phyloP scores from a whole-genome alignment of 2,797 vertebrate species.

The Atherinosoma microstoma region DNA sequence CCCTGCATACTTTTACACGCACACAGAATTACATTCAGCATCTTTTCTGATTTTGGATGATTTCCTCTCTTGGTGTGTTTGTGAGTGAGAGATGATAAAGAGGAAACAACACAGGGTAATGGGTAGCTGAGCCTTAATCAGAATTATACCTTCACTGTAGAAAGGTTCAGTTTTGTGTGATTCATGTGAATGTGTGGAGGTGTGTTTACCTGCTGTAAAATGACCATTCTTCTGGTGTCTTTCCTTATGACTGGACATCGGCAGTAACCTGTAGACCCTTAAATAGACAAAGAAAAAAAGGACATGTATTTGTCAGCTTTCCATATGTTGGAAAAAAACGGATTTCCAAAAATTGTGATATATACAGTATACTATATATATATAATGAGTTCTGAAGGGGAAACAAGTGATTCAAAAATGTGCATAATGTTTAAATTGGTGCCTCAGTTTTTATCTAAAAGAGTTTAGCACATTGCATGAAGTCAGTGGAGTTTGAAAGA shows the following conservation, averaged over 20 bases:
- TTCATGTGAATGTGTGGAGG: conserved; percentile 23
- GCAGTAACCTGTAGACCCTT: conserved; percentile 51
- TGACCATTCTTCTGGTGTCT: conserved; percentile 75
- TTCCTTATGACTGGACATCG: conserved; percentile 63
- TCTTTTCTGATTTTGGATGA: not conserved
- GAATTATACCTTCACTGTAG: conserved; percentile 3
- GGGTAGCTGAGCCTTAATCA: conserved; percentile 16
- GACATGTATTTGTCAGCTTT: not conserved
- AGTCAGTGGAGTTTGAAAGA: not conserved
- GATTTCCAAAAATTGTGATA: not conserved
- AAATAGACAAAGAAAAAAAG: not conserved
- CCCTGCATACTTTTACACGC: not conserved
- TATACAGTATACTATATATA: no score
- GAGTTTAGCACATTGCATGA: not conserved
- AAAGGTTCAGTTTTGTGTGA: not conserved
- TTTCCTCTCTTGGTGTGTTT: not conserved
- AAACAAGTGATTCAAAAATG: not conserved
- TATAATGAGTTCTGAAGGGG: not conserved
- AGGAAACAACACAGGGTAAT: conserved; percentile 8
- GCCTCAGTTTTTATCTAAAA: not conserved
- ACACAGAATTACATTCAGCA: conserved; percentile 1
- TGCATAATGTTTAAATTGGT: not conserved
- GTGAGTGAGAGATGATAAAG: conserved; percentile 15
- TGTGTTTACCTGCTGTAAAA: conserved; percentile 79
- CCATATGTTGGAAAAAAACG: not conserved